These are phyloP conservation scores for Laothoe populi DNA, from an alignment of 2,888 invertebrate genomes.

Conservation along the genomic window DNA sequence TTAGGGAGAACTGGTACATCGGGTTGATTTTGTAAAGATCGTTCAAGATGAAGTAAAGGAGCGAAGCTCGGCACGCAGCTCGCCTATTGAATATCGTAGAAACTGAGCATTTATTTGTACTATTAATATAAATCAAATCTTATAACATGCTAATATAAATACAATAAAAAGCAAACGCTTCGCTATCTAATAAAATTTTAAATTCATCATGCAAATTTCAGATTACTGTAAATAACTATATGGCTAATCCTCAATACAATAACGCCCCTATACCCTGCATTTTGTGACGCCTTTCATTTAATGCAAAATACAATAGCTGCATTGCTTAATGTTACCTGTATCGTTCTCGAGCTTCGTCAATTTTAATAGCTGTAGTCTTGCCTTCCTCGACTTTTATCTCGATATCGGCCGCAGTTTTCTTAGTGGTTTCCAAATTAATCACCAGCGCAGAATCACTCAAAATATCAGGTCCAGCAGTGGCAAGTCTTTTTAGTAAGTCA, in stretches of 20 bases:
- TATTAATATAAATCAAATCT: too few species aligned
- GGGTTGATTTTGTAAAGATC: slow-evolving; percentile 96
- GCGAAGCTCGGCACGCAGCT: slow-evolving; percentile 93
- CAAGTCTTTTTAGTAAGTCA: slow-evolving; percentile 92
- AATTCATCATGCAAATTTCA: too few species aligned
- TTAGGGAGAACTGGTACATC: slow-evolving; percentile 97
- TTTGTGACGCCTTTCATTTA: too few species aligned
- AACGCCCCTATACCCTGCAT: too few species aligned
- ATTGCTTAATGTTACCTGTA: slow-evolving; percentile 84
- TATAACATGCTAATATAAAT: too few species aligned
- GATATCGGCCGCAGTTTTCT: slow-evolving; percentile 96
- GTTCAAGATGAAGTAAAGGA: slow-evolving; percentile 96
- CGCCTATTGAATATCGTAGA: slow-evolving; percentile 69
- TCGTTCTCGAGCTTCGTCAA: slow-evolving; percentile 95
- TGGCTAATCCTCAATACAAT: too few species aligned
- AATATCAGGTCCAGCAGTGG: slow-evolving; percentile 96
- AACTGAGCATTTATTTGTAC: not conserved
- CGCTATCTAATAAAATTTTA: not conserved
- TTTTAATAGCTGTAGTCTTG: slow-evolving; percentile 92
- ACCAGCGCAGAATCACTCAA: slow-evolving; percentile 95
- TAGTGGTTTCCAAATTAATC: slow-evolving; percentile 96
- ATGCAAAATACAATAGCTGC: too few species aligned
- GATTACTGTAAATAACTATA: too few species aligned
- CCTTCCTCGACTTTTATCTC: slow-evolving; percentile 94
- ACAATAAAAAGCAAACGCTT: too few species aligned